Percentiles rank a stretch among this genome's conserved stretches.
Evolutionary conservation across 1,140 invertebrate species (phyloP).

Genomic region (Apis laboriosa): DNA sequence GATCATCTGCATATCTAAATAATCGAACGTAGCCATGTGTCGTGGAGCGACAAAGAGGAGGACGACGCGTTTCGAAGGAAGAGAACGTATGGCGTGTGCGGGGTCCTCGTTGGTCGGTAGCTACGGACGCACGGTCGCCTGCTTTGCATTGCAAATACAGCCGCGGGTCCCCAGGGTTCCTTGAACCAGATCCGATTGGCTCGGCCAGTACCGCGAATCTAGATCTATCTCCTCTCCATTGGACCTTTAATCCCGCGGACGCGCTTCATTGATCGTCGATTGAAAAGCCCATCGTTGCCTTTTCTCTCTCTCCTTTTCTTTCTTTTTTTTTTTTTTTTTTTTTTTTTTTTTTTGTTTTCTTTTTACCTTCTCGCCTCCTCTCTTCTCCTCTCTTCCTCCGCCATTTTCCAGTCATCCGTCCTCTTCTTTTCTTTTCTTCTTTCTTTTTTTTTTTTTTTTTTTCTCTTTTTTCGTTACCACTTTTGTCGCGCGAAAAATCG

Average conservation of each 20-base stretch:
- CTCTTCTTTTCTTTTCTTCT: background rate
- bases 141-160: slow-evolving; percentile 79
- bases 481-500: slow-evolving; percentile 42
- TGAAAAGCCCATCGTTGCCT: slow-evolving; percentile 69
- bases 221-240: slow-evolving; percentile 78
- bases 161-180: slow-evolving; percentile 74
- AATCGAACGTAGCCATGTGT: slow-evolving; percentile 78
- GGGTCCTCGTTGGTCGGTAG: slow-evolving; percentile 71
- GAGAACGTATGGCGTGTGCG: slow-evolving; percentile 73
- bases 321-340: too few relatives aligned
- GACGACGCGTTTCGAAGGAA: slow-evolving; percentile 63
- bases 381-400: background rate
- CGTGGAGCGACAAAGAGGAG: slow-evolving; percentile 63
- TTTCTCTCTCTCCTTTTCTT: background rate
- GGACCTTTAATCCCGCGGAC: slow-evolving; percentile 76
- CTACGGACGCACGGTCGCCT: slow-evolving; percentile 68
- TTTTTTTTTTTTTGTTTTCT: too few relatives aligned
- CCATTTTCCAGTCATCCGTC: too few relatives aligned
- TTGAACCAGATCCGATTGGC: slow-evolving; percentile 81
- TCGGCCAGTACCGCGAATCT: slow-evolving; percentile 79
- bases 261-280: slow-evolving; percentile 79
- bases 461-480: background rate
- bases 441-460: background rate
- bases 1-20: slow-evolving; percentile 80
- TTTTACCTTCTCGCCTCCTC: background rate